Conservation (phyloP, 2,888 invertebrate genomes). For the Ophion ventricosus region DNA sequence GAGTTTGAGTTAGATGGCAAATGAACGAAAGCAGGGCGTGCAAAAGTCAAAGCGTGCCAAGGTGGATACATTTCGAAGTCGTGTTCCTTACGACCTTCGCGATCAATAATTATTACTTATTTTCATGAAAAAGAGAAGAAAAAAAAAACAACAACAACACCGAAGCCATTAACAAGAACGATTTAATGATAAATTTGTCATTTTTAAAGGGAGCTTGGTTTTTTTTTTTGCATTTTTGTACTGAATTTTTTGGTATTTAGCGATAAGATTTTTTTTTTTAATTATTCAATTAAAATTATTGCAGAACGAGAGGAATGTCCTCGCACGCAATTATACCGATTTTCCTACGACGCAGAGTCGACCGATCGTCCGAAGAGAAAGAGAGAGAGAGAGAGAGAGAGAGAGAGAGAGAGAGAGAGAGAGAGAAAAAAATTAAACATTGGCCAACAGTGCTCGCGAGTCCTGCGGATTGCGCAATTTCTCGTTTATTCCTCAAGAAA, state of each 20-base stretch:
- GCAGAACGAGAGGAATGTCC: not conserved
- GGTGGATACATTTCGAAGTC: slow-evolving; percentile 70
- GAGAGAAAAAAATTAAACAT: slow-evolving; percentile 46
- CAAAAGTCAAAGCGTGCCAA: slow-evolving; percentile 76
- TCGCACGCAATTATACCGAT: slow-evolving; percentile 5
- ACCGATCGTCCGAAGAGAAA: slow-evolving; percentile 17
- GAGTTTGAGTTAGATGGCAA: slow-evolving; percentile 18
- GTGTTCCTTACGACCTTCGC: slow-evolving; percentile 25
- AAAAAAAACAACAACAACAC: not conserved
- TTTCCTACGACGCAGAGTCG: slow-evolving; percentile 28
- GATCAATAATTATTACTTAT: not conserved
- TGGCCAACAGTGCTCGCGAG: slow-evolving; percentile 53
- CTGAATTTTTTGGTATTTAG: too few relatives aligned
- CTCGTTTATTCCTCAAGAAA: slow-evolving; percentile 68
- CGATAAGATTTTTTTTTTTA: too few relatives aligned
- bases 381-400: slow-evolving; percentile 30
- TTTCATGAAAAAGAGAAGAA: not conserved
- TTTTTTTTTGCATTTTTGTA: not conserved
- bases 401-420: slow-evolving; percentile 14
- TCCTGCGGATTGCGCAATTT: slow-evolving; percentile 63
- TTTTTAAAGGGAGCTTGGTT: too few relatives aligned
- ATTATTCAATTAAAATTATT: not conserved
- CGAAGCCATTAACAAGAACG: too few relatives aligned
- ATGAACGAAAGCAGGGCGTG: slow-evolving; percentile 57
- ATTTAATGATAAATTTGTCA: too few relatives aligned